Percentiles rank a stretch among this genome's conserved stretches.
phyloP scores from a whole-genome alignment of 2,113 vertebrate genomes.

The Atlantisia rogersi region DNA sequence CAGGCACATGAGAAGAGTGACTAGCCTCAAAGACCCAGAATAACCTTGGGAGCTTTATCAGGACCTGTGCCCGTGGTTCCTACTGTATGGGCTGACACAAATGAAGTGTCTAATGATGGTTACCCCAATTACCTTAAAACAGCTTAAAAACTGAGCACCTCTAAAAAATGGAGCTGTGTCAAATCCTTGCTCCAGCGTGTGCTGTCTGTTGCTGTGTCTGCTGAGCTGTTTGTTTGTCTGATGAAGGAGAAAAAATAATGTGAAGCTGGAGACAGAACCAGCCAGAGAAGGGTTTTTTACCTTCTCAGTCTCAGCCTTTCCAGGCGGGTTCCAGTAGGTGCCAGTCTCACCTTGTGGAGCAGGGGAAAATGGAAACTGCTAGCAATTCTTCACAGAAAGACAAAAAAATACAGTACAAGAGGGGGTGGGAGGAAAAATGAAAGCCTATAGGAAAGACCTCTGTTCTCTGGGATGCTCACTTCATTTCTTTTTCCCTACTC shows the following conservation, averaged over 20 bases:
- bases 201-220: neutral
- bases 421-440: neutral
- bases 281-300: neutral
- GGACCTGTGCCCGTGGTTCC: neutral
- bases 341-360: conserved; percentile 57
- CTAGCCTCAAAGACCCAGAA: neutral
- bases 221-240: conserved; percentile 25
- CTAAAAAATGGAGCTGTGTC: neutral
- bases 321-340: conserved; percentile 31
- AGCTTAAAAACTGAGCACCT: neutral
- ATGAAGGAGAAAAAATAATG: neutral
- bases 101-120: neutral
- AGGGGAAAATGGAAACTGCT: conserved; percentile 36
- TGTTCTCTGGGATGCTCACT: conserved; percentile 38
- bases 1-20: neutral
- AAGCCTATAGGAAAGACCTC: conserved; percentile 5
- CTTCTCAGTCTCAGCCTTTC: conserved; percentile 21
- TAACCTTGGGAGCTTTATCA: neutral
- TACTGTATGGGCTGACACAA: neutral
- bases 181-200: neutral
- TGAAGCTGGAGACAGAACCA: neutral
- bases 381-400: neutral
- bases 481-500: conserved; percentile 20
- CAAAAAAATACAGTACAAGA: neutral
- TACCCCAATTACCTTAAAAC: neutral